Conservation (phyloP, 2,888 invertebrate genomes). For the Branchipolynoe longqiensis region DNA sequence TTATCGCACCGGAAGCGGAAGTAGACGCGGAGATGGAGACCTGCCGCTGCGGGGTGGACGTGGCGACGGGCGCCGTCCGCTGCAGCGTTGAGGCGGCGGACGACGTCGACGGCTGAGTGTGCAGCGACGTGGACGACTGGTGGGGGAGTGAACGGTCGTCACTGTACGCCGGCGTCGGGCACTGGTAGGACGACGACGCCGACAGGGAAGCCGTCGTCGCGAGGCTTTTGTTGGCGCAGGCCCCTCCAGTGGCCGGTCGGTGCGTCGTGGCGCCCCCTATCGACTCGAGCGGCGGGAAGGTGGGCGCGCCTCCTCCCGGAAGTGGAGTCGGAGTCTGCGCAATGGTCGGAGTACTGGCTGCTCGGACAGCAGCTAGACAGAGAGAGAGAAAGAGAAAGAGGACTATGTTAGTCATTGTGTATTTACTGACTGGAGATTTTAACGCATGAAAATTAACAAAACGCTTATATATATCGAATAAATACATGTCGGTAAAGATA, state of each 20-base stretch:
- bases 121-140: constrained; percentile 26
- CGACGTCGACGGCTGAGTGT: constrained; percentile 26
- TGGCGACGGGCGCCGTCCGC: constrained; percentile 33
- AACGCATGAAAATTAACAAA: too few species aligned
- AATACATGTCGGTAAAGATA: too few species aligned
- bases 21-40: neutral
- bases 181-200: constrained; percentile 41
- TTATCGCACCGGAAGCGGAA: neutral
- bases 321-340: constrained; percentile 51
- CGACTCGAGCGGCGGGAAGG: neutral
- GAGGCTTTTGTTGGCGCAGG: neutral
- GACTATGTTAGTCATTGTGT: neutral
- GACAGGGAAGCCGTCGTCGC: neutral
- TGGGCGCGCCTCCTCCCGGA: constrained; percentile 24
- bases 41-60: constrained; percentile 36
- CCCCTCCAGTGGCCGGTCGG: neutral
- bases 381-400: neutral
- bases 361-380: constrained; percentile 40
- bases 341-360: constrained; percentile 49
- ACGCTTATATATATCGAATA: too few species aligned
- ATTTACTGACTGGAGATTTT: neutral
- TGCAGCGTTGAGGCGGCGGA: constrained; percentile 39
- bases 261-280: neutral
- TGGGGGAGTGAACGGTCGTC: constrained; percentile 23
- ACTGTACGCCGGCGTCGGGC: neutral